A percentile compares a stretch with the other conserved stretches of the same genome.
Evolutionary conservation across 1,140 invertebrate species (phyloP).

Genomic region (Papilio glaucus): DNA sequence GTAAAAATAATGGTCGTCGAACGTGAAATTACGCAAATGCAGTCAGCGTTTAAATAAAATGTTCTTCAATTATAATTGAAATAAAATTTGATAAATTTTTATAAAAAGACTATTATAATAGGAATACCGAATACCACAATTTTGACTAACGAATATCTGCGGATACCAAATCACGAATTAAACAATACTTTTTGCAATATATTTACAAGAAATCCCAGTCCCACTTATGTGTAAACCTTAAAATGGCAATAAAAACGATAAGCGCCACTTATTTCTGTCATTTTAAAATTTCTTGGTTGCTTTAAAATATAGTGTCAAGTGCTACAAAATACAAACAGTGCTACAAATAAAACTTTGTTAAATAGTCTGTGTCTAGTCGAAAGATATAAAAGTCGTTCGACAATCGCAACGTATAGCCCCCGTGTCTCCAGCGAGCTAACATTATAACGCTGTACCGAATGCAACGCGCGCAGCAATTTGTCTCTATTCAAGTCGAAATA

Average conservation of each 20-base stretch:
- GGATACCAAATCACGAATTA: too few species aligned
- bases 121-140: too few species aligned
- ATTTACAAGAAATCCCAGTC: too few species aligned
- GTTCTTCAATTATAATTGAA: neutral
- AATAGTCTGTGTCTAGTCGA: slow-evolving; percentile 17
- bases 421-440: slow-evolving; percentile 3
- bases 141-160: too few species aligned
- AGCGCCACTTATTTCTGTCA: too few species aligned
- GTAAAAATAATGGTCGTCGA: slow-evolving; percentile 41
- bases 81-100: too few species aligned
- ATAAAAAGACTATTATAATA: too few species aligned
- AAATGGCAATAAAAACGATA: too few species aligned
- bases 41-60: neutral
- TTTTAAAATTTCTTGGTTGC: too few species aligned
- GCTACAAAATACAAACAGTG: too few species aligned
- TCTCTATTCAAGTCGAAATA: slow-evolving; percentile 24
- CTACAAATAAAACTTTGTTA: neutral
- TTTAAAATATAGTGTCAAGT: neutral
- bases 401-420: slow-evolving; percentile 5
- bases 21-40: neutral
- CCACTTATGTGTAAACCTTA: too few species aligned
- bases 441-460: slow-evolving; percentile 5
- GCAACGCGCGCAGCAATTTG: slow-evolving; percentile 13
- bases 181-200: too few species aligned
- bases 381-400: slow-evolving; percentile 24